A percentile compares a stretch with the other conserved stretches of the same genome.
These are phyloP conservation scores for Thera obeliscata DNA, from an alignment of 2,888 invertebrate genomes.

Conservation along the genomic window DNA sequence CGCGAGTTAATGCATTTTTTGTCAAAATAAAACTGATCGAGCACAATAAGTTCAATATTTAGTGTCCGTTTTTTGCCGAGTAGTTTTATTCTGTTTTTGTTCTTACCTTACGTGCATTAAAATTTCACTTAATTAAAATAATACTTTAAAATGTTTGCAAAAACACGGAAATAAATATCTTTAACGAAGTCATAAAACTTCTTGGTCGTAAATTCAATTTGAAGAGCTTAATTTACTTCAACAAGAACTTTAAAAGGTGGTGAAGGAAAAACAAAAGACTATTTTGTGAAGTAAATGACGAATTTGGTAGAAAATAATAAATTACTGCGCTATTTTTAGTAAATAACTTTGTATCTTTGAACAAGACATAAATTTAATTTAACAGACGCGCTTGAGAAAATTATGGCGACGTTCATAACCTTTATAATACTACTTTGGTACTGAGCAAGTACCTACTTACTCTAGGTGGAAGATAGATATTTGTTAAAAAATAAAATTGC, in stretches of 20 bases:
- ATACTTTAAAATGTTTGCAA: conserved; percentile 13
- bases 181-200: conserved; percentile 44
- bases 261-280: conserved; percentile 11
- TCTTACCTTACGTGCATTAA: too few species aligned
- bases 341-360: conserved; percentile 4
- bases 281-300: conserved; percentile 21
- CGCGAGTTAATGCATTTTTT: too few species aligned
- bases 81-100: too few species aligned
- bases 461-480: too few species aligned
- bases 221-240: conserved; percentile 30
- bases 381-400: not conserved
- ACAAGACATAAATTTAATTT: conserved; percentile 15
- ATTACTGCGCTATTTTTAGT: conserved; percentile 3
- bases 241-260: conserved; percentile 29
- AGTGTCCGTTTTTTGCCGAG: too few species aligned
- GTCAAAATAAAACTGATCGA: too few species aligned
- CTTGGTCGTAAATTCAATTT: conserved; percentile 25
- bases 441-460: too few species aligned
- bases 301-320: conserved; percentile 18
- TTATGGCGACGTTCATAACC: not conserved
- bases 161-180: conserved; percentile 36
- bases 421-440: too few species aligned
- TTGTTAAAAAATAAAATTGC: too few species aligned
- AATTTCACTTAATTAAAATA: too few species aligned
- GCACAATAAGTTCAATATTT: too few species aligned